Percentiles rank a stretch among this genome's conserved stretches.
These are phyloP conservation scores for Hemaris fuciformis DNA, from an alignment of 2,888 invertebrate genomes.

Conservation along the genomic window DNA sequence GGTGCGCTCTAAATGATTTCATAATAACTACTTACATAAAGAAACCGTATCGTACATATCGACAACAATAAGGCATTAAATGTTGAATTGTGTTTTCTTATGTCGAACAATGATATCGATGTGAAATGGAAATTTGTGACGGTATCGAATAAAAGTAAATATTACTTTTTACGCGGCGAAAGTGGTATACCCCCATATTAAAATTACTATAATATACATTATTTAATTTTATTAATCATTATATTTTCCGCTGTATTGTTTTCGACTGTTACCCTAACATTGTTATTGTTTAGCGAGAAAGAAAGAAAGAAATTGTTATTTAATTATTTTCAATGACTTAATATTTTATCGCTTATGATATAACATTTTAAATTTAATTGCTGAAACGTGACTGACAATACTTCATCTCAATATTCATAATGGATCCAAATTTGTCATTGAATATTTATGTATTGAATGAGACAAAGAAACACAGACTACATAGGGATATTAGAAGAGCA, in stretches of 20 bases:
- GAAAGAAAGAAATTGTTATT: too few relatives aligned
- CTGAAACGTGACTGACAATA: too few relatives aligned
- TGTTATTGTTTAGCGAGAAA: too few relatives aligned
- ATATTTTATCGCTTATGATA: too few relatives aligned
- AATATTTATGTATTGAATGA: neutral
- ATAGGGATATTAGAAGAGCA: neutral
- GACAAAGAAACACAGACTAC: neutral
- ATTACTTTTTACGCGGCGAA: neutral
- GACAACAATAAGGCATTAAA: slow-evolving; percentile 3
- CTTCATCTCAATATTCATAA: too few relatives aligned
- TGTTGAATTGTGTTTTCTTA: neutral
- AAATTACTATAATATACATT: too few relatives aligned
- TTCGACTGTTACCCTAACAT: too few relatives aligned
- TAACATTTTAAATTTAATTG: too few relatives aligned
- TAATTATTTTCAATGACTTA: too few relatives aligned
- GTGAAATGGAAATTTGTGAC: neutral
- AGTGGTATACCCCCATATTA: too few relatives aligned
- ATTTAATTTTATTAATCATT: neutral
- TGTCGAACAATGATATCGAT: neutral
- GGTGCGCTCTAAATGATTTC: neutral
- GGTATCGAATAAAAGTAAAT: neutral
- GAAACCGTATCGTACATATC: neutral
- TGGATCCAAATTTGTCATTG: neutral
- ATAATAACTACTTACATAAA: neutral
- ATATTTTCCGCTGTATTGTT: neutral